Conservation (phyloP, 2,113 vertebrate species). For the Microcebus jonahi region DNA sequence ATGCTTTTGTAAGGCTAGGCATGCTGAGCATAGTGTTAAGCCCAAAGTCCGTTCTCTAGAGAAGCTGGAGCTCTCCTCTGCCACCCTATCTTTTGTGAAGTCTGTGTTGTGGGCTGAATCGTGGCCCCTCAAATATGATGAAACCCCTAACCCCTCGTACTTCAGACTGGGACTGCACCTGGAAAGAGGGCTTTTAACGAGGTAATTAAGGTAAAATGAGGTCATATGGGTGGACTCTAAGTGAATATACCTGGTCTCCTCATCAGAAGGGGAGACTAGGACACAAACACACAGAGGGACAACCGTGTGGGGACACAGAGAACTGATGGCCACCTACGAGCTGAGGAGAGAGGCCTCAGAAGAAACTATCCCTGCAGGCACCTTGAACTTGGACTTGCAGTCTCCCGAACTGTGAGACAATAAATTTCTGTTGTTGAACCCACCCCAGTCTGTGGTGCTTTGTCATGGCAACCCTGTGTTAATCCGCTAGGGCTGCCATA, state of each 20-base stretch:
- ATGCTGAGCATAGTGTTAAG: rapidly evolving
- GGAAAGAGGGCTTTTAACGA: not conserved
- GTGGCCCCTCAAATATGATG: no score
- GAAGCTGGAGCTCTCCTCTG: not conserved
- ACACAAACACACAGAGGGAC: not conserved
- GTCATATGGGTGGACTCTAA: not conserved
- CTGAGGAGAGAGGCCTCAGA: not conserved
- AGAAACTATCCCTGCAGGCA: not conserved
- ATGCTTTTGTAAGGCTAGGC: rapidly evolving
- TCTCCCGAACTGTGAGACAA: not conserved
- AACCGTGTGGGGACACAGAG: no score
- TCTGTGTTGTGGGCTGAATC: not conserved
- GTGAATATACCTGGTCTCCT: not conserved
- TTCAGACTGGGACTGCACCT: not conserved
- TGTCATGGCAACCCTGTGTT: not conserved
- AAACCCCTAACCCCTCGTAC: not conserved
- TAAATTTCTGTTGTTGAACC: not conserved
- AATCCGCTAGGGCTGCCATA: no score
- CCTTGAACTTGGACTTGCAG: not conserved
- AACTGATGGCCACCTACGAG: no score
- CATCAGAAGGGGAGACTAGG: not conserved
- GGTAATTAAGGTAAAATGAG: not conserved
- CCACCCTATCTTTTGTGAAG: not conserved
- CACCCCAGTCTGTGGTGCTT: not conserved
- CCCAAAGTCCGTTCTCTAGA: not conserved